Percentiles rank a stretch among this genome's conserved stretches.
Conservation (phyloP, 2,797 vertebrate species). For the Betta splendens region DNA sequence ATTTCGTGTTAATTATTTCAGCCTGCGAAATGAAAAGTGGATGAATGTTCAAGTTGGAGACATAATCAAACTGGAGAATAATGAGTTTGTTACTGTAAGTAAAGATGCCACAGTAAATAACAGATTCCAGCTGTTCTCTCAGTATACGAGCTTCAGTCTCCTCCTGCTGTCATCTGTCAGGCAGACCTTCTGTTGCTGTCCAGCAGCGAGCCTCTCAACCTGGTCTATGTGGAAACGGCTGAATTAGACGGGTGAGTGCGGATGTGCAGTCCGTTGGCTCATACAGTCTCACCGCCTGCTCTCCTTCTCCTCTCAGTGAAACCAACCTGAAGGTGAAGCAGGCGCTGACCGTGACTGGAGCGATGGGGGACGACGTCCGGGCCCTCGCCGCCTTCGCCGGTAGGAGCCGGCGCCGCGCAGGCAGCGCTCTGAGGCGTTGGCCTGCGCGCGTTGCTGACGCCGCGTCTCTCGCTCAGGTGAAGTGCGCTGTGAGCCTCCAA, state of each 20-base stretch:
- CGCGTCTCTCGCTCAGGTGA: slow-evolving; percentile 83
- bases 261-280: no score
- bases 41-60: slow-evolving; percentile 95
- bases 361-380: slow-evolving; percentile 83
- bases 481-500: slow-evolving; percentile 89
- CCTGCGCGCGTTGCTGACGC: no score
- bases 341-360: slow-evolving; percentile 87
- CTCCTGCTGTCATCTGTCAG: slow-evolving; percentile 69
- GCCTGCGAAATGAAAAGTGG: slow-evolving; percentile 90
- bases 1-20: slow-evolving; percentile 48
- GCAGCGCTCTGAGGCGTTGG: no score
- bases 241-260: slow-evolving; percentile 89
- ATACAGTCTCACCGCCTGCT: no score
- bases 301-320: slow-evolving; percentile 79
- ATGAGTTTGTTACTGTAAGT: slow-evolving; percentile 92
- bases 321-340: slow-evolving; percentile 98
- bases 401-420: no score
- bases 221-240: slow-evolving; percentile 92
- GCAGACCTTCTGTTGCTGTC: slow-evolving; percentile 92
- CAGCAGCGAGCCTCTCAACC: slow-evolving; percentile 91
- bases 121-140: no score
- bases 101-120: not conserved
- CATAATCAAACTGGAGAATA: slow-evolving; percentile 91
- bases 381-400: slow-evolving; percentile 86
- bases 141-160: no score